Evolutionary conservation across 2,888 invertebrate genomes (phyloP).

Genomic region (Metopia argyrocephala): DNA sequence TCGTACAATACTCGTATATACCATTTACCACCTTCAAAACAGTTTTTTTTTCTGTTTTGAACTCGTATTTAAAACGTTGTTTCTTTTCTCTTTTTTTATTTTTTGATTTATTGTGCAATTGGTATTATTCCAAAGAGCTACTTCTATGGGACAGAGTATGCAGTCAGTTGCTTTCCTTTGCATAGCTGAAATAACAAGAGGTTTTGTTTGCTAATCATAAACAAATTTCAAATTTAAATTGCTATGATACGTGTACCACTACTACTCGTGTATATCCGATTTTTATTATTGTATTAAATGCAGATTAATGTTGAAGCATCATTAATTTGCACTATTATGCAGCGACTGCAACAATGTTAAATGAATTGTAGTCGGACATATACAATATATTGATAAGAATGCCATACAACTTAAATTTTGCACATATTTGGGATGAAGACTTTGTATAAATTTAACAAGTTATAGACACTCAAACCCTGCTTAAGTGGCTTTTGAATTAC

Average conservation of each 20-base stretch:
- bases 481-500: no score
- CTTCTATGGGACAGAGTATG: not conserved
- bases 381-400: not conserved
- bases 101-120: slow-evolving; percentile 38
- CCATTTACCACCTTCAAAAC: slow-evolving; percentile 37
- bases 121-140: not conserved
- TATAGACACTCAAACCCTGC: no score
- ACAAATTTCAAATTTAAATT: slow-evolving; percentile 58
- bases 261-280: not conserved
- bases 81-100: not conserved
- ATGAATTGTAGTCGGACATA: no score
- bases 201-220: slow-evolving; percentile 63
- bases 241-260: slow-evolving; percentile 2
- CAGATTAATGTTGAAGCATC: slow-evolving; percentile 57
- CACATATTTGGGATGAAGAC: not conserved
- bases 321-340: slow-evolving; percentile 56
- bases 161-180: slow-evolving; percentile 11
- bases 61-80: not conserved
- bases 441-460: no score
- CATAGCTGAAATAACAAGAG: slow-evolving; percentile 38
- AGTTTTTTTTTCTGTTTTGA: not conserved
- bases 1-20: slow-evolving; percentile 21
- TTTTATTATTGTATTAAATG: slow-evolving; percentile 28
- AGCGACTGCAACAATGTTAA: not conserved
- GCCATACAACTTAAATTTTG: not conserved